Evolutionary conservation across 2,888 invertebrate species (phyloP).

Genomic region (Lamellibrachia satsuma): DNA sequence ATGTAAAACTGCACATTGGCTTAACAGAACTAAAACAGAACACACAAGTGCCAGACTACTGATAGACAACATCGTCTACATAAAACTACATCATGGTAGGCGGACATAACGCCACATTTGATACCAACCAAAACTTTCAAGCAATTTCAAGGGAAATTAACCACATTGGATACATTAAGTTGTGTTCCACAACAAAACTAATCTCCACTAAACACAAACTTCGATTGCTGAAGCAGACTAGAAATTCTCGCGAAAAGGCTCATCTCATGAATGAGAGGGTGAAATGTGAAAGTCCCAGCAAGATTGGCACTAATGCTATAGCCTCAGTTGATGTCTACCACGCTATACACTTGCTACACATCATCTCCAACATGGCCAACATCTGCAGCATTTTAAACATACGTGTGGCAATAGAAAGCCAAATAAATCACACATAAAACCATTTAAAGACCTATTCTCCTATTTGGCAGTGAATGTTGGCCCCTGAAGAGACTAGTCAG

Average conservation of each 20-base stretch:
- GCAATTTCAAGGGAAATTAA: not conserved
- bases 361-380: not conserved
- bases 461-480: too few species aligned
- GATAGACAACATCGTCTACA: not conserved
- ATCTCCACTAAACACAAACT: too few species aligned
- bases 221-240: too few species aligned
- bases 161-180: not conserved
- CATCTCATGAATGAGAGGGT: too few species aligned
- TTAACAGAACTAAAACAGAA: not conserved
- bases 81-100: not conserved
- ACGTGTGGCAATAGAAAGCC: not conserved
- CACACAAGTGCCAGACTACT: not conserved
- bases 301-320: not conserved
- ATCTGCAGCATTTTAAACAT: not conserved
- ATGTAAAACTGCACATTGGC: not conserved
- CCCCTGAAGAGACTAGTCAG: too few species aligned
- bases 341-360: not conserved
- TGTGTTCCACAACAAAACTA: not conserved
- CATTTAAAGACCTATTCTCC: too few species aligned
- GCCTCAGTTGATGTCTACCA: not conserved
- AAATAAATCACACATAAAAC: too few species aligned
- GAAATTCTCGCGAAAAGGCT: too few species aligned
- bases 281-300: too few species aligned
- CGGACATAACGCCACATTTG: not conserved
- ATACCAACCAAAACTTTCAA: not conserved